Conservation (phyloP, 2,113 vertebrate genomes). For the Ophiodon elongatus region DNA sequence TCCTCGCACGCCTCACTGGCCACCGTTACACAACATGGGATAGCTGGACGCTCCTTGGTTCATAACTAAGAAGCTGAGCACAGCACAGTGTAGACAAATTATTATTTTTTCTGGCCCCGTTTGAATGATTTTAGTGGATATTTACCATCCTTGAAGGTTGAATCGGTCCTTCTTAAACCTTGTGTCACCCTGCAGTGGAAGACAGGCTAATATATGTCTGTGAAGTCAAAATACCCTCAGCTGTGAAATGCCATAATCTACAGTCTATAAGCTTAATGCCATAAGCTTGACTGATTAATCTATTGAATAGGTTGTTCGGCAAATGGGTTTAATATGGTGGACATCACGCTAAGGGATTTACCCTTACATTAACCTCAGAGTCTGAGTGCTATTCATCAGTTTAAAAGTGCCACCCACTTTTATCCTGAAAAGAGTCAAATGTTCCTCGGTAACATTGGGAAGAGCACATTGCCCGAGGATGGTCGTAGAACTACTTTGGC, state of each 20-base stretch:
- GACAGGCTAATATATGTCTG: constrained; percentile 42
- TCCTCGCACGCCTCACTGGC: constrained; percentile 42
- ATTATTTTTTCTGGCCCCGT: background rate
- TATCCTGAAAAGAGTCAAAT: constrained; percentile 50
- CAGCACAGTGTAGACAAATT: background rate
- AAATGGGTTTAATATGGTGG: constrained; percentile 73
- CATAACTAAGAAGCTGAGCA: background rate
- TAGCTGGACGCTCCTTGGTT: background rate
- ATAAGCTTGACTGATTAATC: constrained; percentile 70
- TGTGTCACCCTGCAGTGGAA: background rate
- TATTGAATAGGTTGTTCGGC: constrained; percentile 56
- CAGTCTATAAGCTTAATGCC: constrained; percentile 61
- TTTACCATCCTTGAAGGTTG: constrained; percentile 3
- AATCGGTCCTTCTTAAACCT: constrained; percentile 3
- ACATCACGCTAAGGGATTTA: constrained; percentile 70
- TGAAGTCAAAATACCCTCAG: constrained; percentile 43
- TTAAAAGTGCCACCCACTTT: constrained; percentile 45
- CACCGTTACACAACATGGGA: constrained; percentile 3
- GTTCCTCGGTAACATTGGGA: background rate
- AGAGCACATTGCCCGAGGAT: background rate
- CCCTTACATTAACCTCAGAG: constrained; percentile 56
- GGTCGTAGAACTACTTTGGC: constrained; percentile 7
- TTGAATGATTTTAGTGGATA: background rate
- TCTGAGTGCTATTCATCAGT: constrained; percentile 63
- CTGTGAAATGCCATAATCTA: constrained; percentile 57